A percentile compares a stretch with the other conserved stretches of the same genome.
These are phyloP conservation scores for Pseudolaguvia tuberculata DNA, from an alignment of 2,113 vertebrate genomes.

Conservation along the genomic window DNA sequence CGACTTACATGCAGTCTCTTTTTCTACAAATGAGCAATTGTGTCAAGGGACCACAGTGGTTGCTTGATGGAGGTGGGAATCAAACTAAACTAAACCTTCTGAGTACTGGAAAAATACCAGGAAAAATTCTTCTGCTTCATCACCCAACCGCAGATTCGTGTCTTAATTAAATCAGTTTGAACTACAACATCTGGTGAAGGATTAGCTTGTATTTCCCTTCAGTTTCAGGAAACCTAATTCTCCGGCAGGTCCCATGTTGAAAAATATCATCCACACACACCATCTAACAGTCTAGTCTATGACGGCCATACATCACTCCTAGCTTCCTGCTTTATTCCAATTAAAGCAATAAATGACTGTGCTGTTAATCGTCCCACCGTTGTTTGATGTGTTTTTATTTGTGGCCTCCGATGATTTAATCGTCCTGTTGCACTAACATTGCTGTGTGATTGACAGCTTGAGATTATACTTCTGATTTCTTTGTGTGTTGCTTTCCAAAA, in stretches of 20 bases:
- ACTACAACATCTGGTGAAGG: constrained; percentile 51
- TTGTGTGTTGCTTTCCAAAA: constrained; percentile 11
- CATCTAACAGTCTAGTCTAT: constrained; percentile 57
- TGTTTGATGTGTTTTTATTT: constrained; percentile 5
- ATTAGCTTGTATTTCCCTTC: constrained; percentile 29
- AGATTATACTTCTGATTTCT: constrained; percentile 14
- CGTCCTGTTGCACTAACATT: neutral
- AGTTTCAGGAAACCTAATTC: constrained; percentile 22
- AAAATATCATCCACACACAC: constrained; percentile 45
- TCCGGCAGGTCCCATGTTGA: constrained; percentile 36
- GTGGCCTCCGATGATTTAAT: neutral
- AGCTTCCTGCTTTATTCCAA: constrained; percentile 59
- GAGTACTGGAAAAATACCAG: neutral
- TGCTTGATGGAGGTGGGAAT: too few species aligned
- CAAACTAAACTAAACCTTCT: neutral
- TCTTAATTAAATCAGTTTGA: constrained; percentile 37
- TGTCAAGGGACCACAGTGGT: too few species aligned
- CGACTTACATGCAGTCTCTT: too few species aligned
- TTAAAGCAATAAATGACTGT: constrained; percentile 63
- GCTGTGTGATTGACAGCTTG: constrained; percentile 32
- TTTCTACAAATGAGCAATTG: too few species aligned
- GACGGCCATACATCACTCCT: constrained; percentile 64
- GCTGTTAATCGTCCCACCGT: constrained; percentile 34
- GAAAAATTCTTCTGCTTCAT: neutral
- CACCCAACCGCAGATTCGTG: constrained; percentile 39